Conservation (phyloP, 2,797 vertebrate genomes). For the Siniperca undulata region DNA sequence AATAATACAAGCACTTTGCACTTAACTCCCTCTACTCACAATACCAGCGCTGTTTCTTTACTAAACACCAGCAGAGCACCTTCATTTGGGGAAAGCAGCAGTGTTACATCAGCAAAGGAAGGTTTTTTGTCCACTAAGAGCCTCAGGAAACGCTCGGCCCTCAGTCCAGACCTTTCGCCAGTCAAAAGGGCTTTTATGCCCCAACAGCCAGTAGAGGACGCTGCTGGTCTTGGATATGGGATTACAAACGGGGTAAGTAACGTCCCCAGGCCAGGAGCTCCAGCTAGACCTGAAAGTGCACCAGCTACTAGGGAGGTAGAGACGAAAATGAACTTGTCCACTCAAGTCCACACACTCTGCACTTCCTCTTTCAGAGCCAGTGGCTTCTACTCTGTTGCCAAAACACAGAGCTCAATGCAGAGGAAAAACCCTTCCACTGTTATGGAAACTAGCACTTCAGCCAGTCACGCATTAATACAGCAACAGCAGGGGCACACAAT, state of each 20-base stretch:
- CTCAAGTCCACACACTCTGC: constrained; percentile 78
- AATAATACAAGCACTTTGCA: constrained; percentile 83
- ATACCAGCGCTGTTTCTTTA: constrained; percentile 83
- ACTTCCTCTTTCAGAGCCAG: constrained; percentile 79
- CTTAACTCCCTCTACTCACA: constrained; percentile 82
- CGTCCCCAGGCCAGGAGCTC: constrained; percentile 77
- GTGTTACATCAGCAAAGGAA: constrained; percentile 81
- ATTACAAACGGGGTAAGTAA: constrained; percentile 73
- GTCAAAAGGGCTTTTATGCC: constrained; percentile 92
- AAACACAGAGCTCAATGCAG: constrained; percentile 73
- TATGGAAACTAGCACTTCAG: constrained; percentile 86
- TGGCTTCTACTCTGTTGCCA: constrained; percentile 85
- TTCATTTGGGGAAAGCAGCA: constrained; percentile 80
- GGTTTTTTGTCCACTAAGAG: constrained; percentile 87
- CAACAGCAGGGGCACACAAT: constrained; percentile 78
- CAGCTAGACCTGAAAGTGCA: constrained; percentile 86
- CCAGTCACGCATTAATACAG: constrained; percentile 68
- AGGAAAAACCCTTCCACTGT: constrained; percentile 83
- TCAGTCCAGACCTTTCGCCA: constrained; percentile 90
- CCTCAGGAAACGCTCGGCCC: constrained; percentile 91
- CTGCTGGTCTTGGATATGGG: constrained; percentile 79
- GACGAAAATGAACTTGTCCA: constrained; percentile 78
- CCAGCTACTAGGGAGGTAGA: constrained; percentile 84
- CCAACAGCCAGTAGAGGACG: constrained; percentile 79
- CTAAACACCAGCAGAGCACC: constrained; percentile 84